Base-by-base conservation (phyloP, 2,888 invertebrate species). In the Lycia hirtaria region DNA sequence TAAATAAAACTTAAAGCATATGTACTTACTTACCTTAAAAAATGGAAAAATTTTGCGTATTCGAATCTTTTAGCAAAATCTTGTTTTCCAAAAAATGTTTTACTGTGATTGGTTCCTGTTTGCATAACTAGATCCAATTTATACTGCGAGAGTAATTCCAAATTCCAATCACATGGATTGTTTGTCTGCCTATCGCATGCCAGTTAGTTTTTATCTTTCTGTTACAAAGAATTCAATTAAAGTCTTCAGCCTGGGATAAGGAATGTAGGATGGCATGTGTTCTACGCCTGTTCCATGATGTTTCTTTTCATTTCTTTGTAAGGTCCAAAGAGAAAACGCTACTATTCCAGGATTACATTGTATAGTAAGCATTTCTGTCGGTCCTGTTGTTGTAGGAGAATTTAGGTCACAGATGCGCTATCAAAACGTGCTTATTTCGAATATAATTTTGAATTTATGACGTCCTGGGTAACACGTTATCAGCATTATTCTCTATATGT, bases 161-260 rank as follows among this genome's bases (percentile, higher is more conserved):
- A 26, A 26, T 24, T 15, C 24, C 41, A 22, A 24, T 22, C 26
- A 38, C 5, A 3, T 3, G 20, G 10, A 41, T 12, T 15, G 14
- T 26, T 14, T 14, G 41, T 15, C 9, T 24, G 7, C 9, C 12
- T 24, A 20, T n/a, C n/a, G 20, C 22, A 40, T 40, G 24, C 9
- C 24, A 40, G 14, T 3, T 40, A 26, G 24, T 26, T 26, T 26
- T 26, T 40, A 14, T 40, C 40, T 40, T 40, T 38, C 24, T 24
- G 26, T 4, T 15, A 15, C 41, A 26, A 1, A 12, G 26, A 24
- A 41, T 41, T 41, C 24, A 41, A 41, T 41, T 41, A 26, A 24
- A 24, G 7, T 3, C 9, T 26, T 26, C 15, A 14, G 24, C 12
- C 24, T 17, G 14, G 40, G 6, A 12, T 12, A 3, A 15, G 14